Base-by-base conservation (phyloP, 2,888 invertebrate species). In the Torymus auratus region DNA sequence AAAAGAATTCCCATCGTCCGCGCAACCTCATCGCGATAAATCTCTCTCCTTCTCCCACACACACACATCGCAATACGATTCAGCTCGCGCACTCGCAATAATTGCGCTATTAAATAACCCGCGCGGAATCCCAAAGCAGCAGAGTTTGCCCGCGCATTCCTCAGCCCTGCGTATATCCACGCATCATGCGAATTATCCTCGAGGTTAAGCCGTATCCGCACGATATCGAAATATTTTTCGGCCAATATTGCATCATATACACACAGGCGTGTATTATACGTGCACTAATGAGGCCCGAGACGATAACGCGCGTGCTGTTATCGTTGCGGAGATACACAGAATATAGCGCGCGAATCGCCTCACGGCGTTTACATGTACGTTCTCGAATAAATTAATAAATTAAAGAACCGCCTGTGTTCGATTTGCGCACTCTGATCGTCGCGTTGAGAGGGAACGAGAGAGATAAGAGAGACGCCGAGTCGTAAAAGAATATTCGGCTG, bases 41-140 rank as follows among this genome's bases (percentile, higher is more conserved):
- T 70, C 41, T 41, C 7, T 7, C 41, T 41, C 41, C 7, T 41
- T 7, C 41, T 41, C 41, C 41, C 7, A 41, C 41, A 10, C 41
- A 10, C 7, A 28, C 7, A 28, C 7, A 41, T 7, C 50, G n/a
- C 41, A 11, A n/a, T n/a, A n/a, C 14, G n/a, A 17, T 61, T 41
- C 4, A 61, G 23, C 53, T 20, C 15, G 50, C 28, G 28, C 23
- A 14, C 20, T 50, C n/a, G 60, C 50, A 62, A 78, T 78, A 71
- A 71, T 77, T 77, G 77, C 64, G 60, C 65, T 78, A 56, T 77
- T 65, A 78, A 78, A 78, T 71, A 65, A 71, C 23, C 52, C 64
- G 70, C 50, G 52, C 17, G 53, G 70, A 71, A 78, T 71, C 60
- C 60, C 56, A 65, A 71, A 78, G 58, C 53, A 41, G 41, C 7